Conservation (phyloP, 2,888 invertebrate species). For the Abscondita cerata region DNA sequence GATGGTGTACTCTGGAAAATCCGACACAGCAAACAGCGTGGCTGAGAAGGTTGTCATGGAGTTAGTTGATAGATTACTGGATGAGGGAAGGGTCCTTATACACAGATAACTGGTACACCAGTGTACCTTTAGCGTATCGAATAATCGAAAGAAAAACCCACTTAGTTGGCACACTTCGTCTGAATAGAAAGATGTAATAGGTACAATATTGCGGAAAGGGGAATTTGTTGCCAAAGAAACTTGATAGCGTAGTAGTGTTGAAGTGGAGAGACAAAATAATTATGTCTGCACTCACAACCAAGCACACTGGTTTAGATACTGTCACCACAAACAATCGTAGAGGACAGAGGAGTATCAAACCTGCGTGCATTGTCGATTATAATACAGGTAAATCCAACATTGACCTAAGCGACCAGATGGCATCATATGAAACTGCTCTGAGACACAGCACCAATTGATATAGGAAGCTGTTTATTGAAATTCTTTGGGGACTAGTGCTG, state of each 20-base stretch:
- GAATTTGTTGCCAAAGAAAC: neutral
- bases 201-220: neutral
- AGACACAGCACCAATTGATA: constrained; percentile 30
- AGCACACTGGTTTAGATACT: constrained; percentile 2
- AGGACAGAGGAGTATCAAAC: too few species aligned
- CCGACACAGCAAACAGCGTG: neutral
- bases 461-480: constrained; percentile 26
- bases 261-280: constrained; percentile 8
- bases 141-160: neutral
- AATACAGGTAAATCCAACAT: constrained; percentile 29
- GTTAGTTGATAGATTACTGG: neutral
- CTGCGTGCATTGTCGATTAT: constrained; percentile 26
- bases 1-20: constrained; percentile 13
- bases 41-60: constrained; percentile 4
- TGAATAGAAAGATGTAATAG: neutral
- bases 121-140: constrained; percentile 1
- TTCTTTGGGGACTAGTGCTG: constrained; percentile 10
- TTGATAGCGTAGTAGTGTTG: neutral
- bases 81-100: constrained; percentile 1
- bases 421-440: constrained; percentile 17
- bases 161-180: constrained; percentile 1
- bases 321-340: neutral
- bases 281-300: constrained; percentile 11
- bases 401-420: constrained; percentile 31
- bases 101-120: constrained; percentile 4